Conservation (phyloP, 2,888 invertebrate genomes). For the Myathropa florea region DNA sequence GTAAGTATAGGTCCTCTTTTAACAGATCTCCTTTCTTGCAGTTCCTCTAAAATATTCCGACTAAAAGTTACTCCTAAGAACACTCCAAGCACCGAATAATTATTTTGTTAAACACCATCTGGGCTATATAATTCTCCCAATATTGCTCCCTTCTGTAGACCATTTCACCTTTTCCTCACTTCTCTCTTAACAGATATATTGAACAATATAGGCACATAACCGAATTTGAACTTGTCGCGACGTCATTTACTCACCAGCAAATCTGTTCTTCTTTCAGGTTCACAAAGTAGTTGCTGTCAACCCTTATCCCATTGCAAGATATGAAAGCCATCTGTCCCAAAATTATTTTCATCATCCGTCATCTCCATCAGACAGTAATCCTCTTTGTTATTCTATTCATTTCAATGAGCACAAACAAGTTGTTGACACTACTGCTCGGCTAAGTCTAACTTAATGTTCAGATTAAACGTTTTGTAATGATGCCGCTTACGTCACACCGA, state of each 20-base stretch:
- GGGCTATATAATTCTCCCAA: neutral
- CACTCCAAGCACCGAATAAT: too few relatives aligned
- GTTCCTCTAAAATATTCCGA: too few relatives aligned
- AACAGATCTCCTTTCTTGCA: too few relatives aligned
- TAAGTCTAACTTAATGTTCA: conserved; percentile 32
- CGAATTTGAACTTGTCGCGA: neutral
- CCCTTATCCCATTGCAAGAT: neutral
- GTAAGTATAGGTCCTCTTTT: too few relatives aligned
- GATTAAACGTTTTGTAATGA: conserved; percentile 43
- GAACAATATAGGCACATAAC: neutral
- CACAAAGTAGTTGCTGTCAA: neutral
- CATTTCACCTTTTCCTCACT: neutral
- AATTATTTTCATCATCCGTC: neutral
- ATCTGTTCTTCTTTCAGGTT: neutral
- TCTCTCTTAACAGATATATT: too few relatives aligned
- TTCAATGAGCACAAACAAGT: neutral
- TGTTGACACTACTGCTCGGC: neutral
- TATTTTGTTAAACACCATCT: too few relatives aligned
- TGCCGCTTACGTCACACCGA: conserved; percentile 25
- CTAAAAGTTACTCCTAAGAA: too few relatives aligned
- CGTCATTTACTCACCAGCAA: neutral
- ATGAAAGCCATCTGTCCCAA: neutral
- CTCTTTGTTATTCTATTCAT: neutral
- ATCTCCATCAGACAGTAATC: neutral
- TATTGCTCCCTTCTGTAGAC: neutral